These are phyloP conservation scores for Ochropacha duplaris DNA, from an alignment of 2,888 invertebrate genomes.

Conservation along the genomic window DNA sequence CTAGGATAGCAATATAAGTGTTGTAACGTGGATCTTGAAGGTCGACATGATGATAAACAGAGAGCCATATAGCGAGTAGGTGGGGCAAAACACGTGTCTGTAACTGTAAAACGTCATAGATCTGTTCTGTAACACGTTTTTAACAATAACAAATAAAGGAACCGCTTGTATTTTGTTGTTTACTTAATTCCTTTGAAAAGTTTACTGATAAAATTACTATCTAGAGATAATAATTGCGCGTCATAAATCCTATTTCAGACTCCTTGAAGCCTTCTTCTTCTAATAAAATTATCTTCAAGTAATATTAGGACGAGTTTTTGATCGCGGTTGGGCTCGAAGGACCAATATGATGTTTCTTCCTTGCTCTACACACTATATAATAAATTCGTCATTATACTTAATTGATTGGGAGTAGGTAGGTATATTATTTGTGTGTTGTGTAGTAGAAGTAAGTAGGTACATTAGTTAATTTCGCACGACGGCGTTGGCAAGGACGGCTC, in stretches of 20 bases:
- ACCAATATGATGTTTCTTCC: background rate
- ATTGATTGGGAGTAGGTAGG: background rate
- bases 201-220: background rate
- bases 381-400: background rate
- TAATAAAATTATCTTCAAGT: background rate
- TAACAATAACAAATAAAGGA: background rate
- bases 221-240: background rate
- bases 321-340: slow-evolving; percentile 4
- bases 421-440: background rate
- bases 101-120: no score
- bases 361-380: no score
- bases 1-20: background rate
- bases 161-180: slow-evolving; percentile 4
- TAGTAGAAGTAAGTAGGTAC: background rate
- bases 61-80: slow-evolving; percentile 22
- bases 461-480: slow-evolving; percentile 29
- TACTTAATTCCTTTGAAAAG: background rate
- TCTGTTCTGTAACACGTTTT: no score
- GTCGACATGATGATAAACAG: slow-evolving; percentile 27
- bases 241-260: background rate
- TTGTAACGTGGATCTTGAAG: slow-evolving; percentile 22
- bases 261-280: background rate
- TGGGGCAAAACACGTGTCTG: background rate
- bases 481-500: slow-evolving; percentile 47
- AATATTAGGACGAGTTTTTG: background rate